Evolutionary conservation across 1,140 invertebrate genomes (phyloP).

Genomic region (Trichonephila clavata): DNA sequence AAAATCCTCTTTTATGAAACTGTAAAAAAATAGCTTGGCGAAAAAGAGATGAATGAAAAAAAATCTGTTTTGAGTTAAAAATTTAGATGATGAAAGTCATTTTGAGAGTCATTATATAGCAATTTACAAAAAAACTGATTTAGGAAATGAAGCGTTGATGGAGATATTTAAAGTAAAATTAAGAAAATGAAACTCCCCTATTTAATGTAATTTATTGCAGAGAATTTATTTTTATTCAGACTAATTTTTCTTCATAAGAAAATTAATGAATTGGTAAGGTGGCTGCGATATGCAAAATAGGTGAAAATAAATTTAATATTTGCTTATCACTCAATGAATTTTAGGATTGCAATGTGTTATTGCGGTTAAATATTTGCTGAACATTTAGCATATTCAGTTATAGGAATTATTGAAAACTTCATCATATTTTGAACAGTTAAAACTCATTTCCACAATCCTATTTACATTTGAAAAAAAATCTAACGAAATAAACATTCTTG

Average conservation of each 20-base stretch:
- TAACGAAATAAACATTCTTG: too few species aligned
- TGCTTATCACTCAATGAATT: too few species aligned
- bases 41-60: not conserved
- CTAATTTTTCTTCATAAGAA: not conserved
- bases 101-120: not conserved
- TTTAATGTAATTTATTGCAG: not conserved
- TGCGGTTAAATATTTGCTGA: too few species aligned
- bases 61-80: not conserved
- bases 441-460: too few species aligned
- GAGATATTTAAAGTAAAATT: not conserved
- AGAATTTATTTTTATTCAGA: not conserved
- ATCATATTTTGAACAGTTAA: too few species aligned
- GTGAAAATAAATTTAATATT: too few species aligned
- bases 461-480: too few species aligned
- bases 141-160: not conserved
- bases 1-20: not conserved
- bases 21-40: not conserved
- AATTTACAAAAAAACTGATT: conserved; percentile 21
- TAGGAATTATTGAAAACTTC: too few species aligned
- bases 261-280: not conserved
- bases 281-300: not conserved
- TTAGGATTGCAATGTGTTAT: too few species aligned
- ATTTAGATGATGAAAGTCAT: not conserved
- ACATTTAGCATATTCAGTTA: too few species aligned
- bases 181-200: not conserved